A percentile compares a stretch with the other conserved stretches of the same genome.
These are phyloP conservation scores for Aphelenchoides avenae DNA, from an alignment of 1,140 invertebrate species.

Conservation along the genomic window DNA sequence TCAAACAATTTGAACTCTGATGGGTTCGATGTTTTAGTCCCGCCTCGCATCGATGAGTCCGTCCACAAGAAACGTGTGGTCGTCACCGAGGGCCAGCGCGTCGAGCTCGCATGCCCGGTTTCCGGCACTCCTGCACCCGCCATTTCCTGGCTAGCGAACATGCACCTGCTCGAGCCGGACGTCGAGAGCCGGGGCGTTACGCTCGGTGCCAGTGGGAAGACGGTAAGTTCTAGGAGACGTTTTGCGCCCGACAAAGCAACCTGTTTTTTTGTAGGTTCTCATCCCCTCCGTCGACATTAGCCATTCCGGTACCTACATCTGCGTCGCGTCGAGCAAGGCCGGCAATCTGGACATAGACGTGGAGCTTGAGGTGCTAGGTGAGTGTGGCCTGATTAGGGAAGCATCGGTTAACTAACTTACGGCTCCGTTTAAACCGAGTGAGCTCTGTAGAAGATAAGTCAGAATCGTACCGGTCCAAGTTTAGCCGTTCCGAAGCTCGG, in stretches of 20 bases:
- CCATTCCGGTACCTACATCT: conserved; percentile 40
- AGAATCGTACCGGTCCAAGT: no score
- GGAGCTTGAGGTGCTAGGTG: conserved; percentile 41
- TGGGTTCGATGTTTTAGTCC: conserved; percentile 45
- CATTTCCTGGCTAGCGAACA: conserved; percentile 42
- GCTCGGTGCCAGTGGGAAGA: conserved; percentile 32
- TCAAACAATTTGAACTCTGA: no score
- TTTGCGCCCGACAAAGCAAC: no score
- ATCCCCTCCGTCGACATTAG: conserved; percentile 30
- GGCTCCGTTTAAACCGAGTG: no score
- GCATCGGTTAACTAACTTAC: no score
- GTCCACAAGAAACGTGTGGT: conserved; percentile 27
- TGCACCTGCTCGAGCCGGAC: conserved; percentile 26
- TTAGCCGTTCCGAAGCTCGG: conserved; percentile 43
- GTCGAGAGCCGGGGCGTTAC: conserved; percentile 25
- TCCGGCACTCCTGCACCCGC: conserved; percentile 34
- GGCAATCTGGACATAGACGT: conserved; percentile 48
- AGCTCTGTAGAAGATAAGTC: no score
- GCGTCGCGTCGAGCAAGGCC: conserved; percentile 46
- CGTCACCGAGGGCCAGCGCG: conserved; percentile 38
- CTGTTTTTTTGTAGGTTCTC: conserved; percentile 26
- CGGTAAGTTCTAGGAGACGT: conserved; percentile 20
- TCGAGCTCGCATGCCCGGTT: conserved; percentile 48
- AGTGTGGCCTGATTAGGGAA: no score
- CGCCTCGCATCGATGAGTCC: conserved; percentile 43